These are phyloP conservation scores for Bedellia somnulentella DNA, from an alignment of 2,888 invertebrate genomes.

Conservation along the genomic window DNA sequence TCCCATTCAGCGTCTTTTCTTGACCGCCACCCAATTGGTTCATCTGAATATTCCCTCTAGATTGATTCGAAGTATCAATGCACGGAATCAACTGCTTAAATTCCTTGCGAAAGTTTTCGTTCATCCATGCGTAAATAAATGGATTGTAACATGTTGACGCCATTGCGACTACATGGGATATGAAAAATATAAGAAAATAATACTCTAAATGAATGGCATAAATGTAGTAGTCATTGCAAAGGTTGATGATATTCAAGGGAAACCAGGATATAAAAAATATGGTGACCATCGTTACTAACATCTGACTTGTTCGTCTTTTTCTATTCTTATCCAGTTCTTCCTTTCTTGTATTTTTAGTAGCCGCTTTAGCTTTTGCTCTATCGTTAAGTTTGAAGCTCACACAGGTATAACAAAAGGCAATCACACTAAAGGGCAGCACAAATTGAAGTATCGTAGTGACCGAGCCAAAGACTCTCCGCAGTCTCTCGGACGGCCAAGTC, in stretches of 20 bases:
- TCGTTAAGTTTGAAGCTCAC: constrained; percentile 88
- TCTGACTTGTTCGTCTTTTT: constrained; percentile 90
- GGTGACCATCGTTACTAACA: constrained; percentile 96
- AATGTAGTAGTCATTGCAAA: constrained; percentile 79
- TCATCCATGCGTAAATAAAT: constrained; percentile 96
- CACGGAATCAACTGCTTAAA: constrained; percentile 78
- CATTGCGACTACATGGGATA: constrained; percentile 91
- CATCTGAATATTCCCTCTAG: constrained; percentile 37
- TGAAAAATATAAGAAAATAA: constrained; percentile 87
- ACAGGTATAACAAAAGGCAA: constrained; percentile 91
- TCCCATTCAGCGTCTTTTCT: constrained; percentile 75
- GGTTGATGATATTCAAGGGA: constrained; percentile 87
- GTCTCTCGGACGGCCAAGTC: constrained; percentile 84
- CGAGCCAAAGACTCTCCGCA: constrained; percentile 80
- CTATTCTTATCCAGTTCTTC: constrained; percentile 89
- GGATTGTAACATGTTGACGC: constrained; percentile 96
- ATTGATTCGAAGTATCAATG: constrained; percentile 53
- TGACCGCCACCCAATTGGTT: constrained; percentile 60
- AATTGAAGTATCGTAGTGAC: constrained; percentile 91
- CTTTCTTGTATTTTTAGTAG: constrained; percentile 78
- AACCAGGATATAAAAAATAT: constrained; percentile 97
- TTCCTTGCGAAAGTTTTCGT: constrained; percentile 93
- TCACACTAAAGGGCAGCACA: constrained; percentile 89
- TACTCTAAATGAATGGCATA: constrained; percentile 76
- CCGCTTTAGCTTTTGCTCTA: constrained; percentile 81